These are phyloP conservation scores for Gambusia affinis DNA, from an alignment of 2,113 vertebrate species.

Conservation along the genomic window DNA sequence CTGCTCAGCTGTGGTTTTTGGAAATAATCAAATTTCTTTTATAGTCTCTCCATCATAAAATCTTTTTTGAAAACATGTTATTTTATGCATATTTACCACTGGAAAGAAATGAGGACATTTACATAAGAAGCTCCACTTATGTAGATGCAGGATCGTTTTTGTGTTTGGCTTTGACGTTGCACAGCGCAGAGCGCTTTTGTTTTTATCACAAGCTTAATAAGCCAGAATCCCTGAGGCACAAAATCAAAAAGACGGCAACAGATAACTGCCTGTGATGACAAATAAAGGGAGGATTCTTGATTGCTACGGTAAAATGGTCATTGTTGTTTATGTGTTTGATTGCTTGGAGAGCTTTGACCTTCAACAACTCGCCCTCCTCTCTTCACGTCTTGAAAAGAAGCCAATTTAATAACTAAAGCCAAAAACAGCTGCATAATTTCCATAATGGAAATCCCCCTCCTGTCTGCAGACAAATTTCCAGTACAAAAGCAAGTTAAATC, in stretches of 20 bases:
- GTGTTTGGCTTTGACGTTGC: constrained; percentile 2
- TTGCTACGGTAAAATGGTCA: not conserved
- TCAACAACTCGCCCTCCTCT: constrained; percentile 1
- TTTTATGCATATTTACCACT: constrained; percentile 2
- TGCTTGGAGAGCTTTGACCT: constrained; percentile 1
- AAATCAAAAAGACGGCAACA: constrained; percentile 44
- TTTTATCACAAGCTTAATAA: constrained; percentile 21
- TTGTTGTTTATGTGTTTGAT: not conserved
- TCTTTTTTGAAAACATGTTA: not conserved
- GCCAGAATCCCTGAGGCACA: constrained; percentile 37
- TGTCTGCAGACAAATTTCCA: not conserved
- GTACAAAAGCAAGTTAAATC: constrained; percentile 6
- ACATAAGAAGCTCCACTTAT: constrained; percentile 1
- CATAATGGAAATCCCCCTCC: not conserved
- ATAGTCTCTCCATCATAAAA: not conserved
- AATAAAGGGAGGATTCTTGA: constrained; percentile 17
- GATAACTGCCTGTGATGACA: constrained; percentile 30
- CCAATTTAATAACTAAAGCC: not conserved
- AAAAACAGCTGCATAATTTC: not conserved
- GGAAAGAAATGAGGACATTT: constrained; percentile 16
- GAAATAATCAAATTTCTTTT: not conserved
- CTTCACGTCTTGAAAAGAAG: too few relatives aligned
- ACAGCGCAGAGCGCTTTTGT: constrained; percentile 6
- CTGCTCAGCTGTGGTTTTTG: constrained; percentile 1
- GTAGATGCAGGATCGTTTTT: constrained; percentile 1